Percentiles rank a stretch among this genome's conserved stretches.
These are phyloP conservation scores for Archocentrus centrarchus DNA, from an alignment of 2,113 vertebrate genomes.

Conservation along the genomic window DNA sequence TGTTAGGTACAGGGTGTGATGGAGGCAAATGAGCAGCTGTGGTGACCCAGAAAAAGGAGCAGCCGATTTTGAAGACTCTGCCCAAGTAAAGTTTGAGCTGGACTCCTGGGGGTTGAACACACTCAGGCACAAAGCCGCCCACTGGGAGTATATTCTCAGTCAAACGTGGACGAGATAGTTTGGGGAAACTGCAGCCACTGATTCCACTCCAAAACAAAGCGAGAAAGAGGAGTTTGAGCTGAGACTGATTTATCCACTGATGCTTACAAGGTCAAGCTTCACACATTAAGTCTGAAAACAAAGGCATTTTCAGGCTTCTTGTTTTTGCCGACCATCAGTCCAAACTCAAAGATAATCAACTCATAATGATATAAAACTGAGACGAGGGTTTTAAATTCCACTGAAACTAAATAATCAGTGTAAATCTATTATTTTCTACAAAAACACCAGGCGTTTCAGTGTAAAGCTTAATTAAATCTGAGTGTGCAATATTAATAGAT, in stretches of 20 bases:
- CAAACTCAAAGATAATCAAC: background rate
- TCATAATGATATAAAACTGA: background rate
- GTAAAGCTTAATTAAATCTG: background rate
- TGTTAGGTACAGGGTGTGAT: background rate
- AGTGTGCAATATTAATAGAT: background rate
- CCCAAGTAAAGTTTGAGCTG: background rate
- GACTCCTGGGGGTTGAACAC: background rate
- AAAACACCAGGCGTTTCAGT: background rate
- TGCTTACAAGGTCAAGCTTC: background rate
- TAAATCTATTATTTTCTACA: background rate
- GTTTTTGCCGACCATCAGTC: background rate
- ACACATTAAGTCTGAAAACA: background rate
- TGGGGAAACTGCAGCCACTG: background rate
- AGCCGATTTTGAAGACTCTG: background rate
- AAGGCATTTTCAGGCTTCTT: background rate
- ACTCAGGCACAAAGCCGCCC: too few relatives aligned
- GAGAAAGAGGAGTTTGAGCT: background rate
- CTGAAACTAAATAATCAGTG: background rate
- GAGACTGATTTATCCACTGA: background rate
- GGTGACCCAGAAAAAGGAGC: background rate
- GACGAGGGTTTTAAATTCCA: background rate
- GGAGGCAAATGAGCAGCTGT: background rate
- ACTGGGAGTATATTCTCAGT: background rate
- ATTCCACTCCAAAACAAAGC: background rate
- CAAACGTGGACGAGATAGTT: background rate